Evolutionary conservation across 2,888 invertebrate species (phyloP), one percentile per base, ranked within the genome.

Genomic region (Prosopocoilus inquinatus): DNA sequence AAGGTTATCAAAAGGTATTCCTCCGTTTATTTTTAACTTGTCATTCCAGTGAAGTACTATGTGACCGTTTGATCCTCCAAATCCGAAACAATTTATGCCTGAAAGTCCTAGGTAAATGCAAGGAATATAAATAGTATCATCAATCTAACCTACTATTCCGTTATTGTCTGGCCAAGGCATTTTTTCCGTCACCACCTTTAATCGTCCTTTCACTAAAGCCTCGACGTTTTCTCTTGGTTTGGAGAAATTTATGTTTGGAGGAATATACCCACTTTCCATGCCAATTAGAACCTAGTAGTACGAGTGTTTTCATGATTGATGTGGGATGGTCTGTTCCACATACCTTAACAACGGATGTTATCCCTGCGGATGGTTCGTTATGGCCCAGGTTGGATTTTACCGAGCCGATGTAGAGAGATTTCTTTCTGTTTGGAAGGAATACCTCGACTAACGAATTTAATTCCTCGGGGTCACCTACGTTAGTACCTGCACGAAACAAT

Each of bases 341-440:
- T 62, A 87, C 90, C 81, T 95, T 95, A 0, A 89, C 85, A 57
- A 95, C 74, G 0, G 92, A 89, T 64, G 91, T 91, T 1, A 94
- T 79, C 7, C 94, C 91, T 3, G 91, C 90, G 1, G 86, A 85
- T 1, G 95, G 90, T 72, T 97, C 97, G 0, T 91, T 84, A 75
- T 97, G 97, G 0, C 97, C 97, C 74, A 96, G 82, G 76, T 96
- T 97, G 0, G 95, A 94, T 73, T 97, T 97, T 33, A 95, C 87
- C 0, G 96, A 93, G 1, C 96, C 96, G 55, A 97, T 89, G 47
- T 84, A 77, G 0, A 96, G 81, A 0, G 96, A 89, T 0, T 83
- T 86, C 9, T 81, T 84, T n/a, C 94, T 82, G 15, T 84, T 85
- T 3, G 83, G 81, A 69, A 90, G 90, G 72, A 94, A 86, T 33